Percentiles rank a stretch among this genome's conserved stretches.
These are phyloP conservation scores for Drosophila subpulchrella DNA, from an alignment of 1,140 invertebrate species.

Conservation along the genomic window DNA sequence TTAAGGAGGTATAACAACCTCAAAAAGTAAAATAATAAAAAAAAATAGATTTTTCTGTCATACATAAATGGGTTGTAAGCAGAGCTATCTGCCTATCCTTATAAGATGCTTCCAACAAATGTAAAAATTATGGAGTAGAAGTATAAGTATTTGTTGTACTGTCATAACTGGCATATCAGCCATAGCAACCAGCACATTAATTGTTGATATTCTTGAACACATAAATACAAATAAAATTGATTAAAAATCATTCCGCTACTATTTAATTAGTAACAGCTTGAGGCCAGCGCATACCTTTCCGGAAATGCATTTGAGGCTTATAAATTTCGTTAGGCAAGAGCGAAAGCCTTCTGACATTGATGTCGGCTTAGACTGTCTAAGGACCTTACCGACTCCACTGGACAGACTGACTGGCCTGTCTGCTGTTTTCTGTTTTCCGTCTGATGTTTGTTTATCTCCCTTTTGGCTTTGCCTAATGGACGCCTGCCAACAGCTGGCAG, in stretches of 20 bases:
- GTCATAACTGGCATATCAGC: no score
- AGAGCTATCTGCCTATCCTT: no score
- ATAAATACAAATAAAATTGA: constrained; percentile 13
- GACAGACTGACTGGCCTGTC: constrained; percentile 14
- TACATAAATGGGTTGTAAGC: no score
- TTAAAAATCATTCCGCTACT: constrained; percentile 18
- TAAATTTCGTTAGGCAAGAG: constrained; percentile 49
- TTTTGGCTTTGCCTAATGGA: constrained; percentile 56
- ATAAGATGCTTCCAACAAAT: not conserved
- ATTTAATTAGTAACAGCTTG: constrained; percentile 53
- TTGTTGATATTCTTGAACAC: not conserved
- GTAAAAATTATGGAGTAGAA: no score
- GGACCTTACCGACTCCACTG: constrained; percentile 9
- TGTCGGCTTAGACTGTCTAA: constrained; percentile 33
- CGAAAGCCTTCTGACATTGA: constrained; percentile 50
- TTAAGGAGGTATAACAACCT: not conserved
- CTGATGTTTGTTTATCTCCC: constrained; percentile 24
- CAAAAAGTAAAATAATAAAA: not conserved
- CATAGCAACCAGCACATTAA: not conserved
- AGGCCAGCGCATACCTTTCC: not conserved
- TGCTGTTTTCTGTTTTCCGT: not conserved
- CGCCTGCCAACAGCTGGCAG: constrained; percentile 68
- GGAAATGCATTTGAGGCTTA: constrained; percentile 16
- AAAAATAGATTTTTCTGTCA: not conserved
- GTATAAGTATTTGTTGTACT: no score